Base-by-base conservation (phyloP, 2,888 invertebrate species). In the Nezara viridula region DNA sequence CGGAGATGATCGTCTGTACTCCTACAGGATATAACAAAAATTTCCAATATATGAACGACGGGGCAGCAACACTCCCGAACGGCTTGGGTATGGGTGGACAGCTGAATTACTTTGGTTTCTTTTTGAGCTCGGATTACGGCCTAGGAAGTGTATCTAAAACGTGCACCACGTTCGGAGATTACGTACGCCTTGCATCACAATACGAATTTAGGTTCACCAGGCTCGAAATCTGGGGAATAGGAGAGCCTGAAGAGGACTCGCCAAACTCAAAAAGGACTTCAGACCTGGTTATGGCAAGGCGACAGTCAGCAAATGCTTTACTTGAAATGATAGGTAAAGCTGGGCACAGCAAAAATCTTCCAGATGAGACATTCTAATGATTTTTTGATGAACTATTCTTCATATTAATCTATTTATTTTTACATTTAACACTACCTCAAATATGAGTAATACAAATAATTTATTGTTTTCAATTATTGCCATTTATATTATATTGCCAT, bases 71-170 rank as follows among this genome's bases (percentile, higher is more conserved):
- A 0, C 94, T 99, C 94, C 98, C 98, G 0, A 99, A 98, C 93
- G 98, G 98, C 90, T 92, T 98, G 96, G 95, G 97, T 87, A 97
- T 98, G 96, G 98, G 98, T 27, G 98, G 98, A 0, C 98, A 98
- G 93, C 95, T 97, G 91, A 95, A 96, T 88, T 98, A 97, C 93
- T 98, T 97, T 93, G 98, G 97, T 0, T 93, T 98, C 0, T 98
- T 97, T 97, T 92, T 98, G 81, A 96, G 96, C 92, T 95, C 96
- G 90, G 97, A 97, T 89, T 98, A 97, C 93, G 98, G 98, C 32
- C 94, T 95, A 91, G 98, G 98, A 0, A 95, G 96, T 89, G 96
- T 96, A 0, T 96, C 96, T 77, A 96, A 97, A 91, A 95, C 96
- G 0, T 98, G 98, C 93, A 97, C 97, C 90, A 98, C 98, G 0